A percentile compares a stretch with the other conserved stretches of the same genome.
Conservation (phyloP, 2,888 invertebrate species). For the Pandemis cinnamomeana region DNA sequence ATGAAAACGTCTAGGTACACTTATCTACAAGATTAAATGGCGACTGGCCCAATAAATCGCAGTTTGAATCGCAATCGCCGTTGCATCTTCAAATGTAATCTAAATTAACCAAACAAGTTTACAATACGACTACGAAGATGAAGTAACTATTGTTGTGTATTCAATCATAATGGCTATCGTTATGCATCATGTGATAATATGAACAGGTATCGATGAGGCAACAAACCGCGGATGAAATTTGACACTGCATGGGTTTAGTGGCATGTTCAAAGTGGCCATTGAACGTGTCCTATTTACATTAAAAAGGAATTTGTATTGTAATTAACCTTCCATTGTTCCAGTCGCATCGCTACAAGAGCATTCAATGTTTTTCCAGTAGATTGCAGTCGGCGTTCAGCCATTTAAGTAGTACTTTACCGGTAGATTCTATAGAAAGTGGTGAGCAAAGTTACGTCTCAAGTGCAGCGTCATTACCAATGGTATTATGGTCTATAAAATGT, state of each 20-base stretch:
- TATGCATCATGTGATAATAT: conserved; percentile 25
- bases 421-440: neutral
- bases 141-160: conserved; percentile 16
- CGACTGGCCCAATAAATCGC: neutral
- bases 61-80: neutral
- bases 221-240: conserved; percentile 29
- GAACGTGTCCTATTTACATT: conserved; percentile 6
- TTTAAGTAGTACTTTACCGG: neutral
- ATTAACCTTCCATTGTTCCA: neutral
- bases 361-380: neutral
- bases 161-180: conserved; percentile 19
- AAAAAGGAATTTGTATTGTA: neutral
- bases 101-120: neutral
- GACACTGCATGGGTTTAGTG: neutral
- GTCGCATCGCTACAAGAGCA: neutral
- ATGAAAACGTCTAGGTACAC: too few species aligned
- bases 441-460: neutral
- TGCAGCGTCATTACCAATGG: neutral
- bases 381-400: neutral
- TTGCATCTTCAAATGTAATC: conserved; percentile 1
- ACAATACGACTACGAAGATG: conserved; percentile 6
- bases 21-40: neutral
- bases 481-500: neutral
- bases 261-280: neutral
- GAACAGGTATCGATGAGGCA: conserved; percentile 25